Percentiles rank a stretch among this genome's conserved stretches.
Conservation (phyloP, 2,888 invertebrate species). For the Drosophila multiciliata region DNA sequence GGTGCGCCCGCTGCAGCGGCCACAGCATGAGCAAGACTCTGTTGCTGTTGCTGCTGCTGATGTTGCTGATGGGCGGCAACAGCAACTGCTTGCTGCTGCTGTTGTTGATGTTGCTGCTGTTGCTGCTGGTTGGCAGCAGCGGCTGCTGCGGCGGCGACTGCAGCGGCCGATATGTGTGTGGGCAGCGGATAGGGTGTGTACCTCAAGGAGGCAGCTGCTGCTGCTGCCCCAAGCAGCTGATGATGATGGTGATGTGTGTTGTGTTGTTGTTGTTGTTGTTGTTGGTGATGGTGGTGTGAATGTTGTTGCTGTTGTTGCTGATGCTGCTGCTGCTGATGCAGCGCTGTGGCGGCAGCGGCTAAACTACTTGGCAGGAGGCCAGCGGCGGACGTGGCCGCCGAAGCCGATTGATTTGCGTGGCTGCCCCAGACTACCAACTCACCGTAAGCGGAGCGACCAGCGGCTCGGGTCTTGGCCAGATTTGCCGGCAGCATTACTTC, state of each 20-base stretch:
- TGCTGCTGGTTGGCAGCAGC: constrained; percentile 85
- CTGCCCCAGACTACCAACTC: constrained; percentile 96
- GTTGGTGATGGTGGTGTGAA: constrained; percentile 60
- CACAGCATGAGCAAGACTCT: constrained; percentile 72
- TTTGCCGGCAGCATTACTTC: constrained; percentile 99
- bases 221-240: constrained; percentile 58
- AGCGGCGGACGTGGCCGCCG: constrained; percentile 82
- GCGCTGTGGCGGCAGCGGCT: constrained; percentile 73
- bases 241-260: constrained; percentile 61
- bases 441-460: constrained; percentile 98
- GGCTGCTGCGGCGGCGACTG: constrained; percentile 81
- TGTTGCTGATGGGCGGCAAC: constrained; percentile 79
- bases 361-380: constrained; percentile 78
- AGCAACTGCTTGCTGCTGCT: constrained; percentile 67
- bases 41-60: constrained; percentile 77
- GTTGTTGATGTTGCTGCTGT: constrained; percentile 84
- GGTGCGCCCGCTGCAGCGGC: constrained; percentile 73
- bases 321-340: constrained; percentile 67
- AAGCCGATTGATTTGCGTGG: constrained; percentile 85
- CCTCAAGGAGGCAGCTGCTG: constrained; percentile 80
- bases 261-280: constrained; percentile 67
- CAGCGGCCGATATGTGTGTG: constrained; percentile 84
- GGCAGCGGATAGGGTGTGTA: constrained; percentile 88
- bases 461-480: constrained; percentile 97
- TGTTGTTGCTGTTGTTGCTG: constrained; percentile 60